Evolutionary conservation across 2,888 invertebrate species (phyloP).

Genomic region (Orthonychiurus folsomi): DNA sequence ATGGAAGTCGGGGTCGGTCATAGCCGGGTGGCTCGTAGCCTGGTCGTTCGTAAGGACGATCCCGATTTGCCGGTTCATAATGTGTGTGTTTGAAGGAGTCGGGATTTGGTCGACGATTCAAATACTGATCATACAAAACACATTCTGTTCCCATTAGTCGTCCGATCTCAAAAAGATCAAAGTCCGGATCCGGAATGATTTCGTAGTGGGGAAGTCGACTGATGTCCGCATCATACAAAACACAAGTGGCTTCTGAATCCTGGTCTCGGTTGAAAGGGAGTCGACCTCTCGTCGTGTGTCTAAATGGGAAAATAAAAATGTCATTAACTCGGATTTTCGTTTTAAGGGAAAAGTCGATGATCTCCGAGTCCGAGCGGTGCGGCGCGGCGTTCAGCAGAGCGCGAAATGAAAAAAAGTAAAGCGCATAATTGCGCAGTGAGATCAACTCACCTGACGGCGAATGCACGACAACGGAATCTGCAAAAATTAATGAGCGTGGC

Average conservation of each 20-base stretch:
- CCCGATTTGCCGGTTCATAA: not conserved
- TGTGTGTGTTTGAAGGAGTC: constrained; percentile 10
- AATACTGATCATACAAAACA: constrained; percentile 26
- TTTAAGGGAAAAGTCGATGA: not conserved
- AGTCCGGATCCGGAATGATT: constrained; percentile 31
- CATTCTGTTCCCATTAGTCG: constrained; percentile 34
- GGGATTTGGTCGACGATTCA: constrained; percentile 14
- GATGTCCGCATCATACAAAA: constrained; percentile 33
- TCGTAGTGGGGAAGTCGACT: constrained; percentile 27
- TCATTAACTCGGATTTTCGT: not conserved
- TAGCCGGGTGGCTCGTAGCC: constrained; percentile 5
- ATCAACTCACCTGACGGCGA: constrained; percentile 26
- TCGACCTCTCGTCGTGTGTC: constrained; percentile 35
- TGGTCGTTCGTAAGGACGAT: not conserved
- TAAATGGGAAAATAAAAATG: too few relatives aligned
- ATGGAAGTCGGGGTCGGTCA: constrained; percentile 13
- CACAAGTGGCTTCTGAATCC: constrained; percentile 20
- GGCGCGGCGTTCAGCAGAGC: not conserved
- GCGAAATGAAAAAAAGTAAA: not conserved
- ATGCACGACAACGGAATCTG: constrained; percentile 32
- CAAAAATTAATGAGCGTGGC: constrained; percentile 1
- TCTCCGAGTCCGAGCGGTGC: too few relatives aligned
- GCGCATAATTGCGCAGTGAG: not conserved
- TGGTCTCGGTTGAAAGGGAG: constrained; percentile 24
- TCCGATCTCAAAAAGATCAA: constrained; percentile 37